A percentile compares a stretch with the other conserved stretches of the same genome.
Evolutionary conservation across 2,113 vertebrate genomes (phyloP).

Genomic region (Salminus brasiliensis): DNA sequence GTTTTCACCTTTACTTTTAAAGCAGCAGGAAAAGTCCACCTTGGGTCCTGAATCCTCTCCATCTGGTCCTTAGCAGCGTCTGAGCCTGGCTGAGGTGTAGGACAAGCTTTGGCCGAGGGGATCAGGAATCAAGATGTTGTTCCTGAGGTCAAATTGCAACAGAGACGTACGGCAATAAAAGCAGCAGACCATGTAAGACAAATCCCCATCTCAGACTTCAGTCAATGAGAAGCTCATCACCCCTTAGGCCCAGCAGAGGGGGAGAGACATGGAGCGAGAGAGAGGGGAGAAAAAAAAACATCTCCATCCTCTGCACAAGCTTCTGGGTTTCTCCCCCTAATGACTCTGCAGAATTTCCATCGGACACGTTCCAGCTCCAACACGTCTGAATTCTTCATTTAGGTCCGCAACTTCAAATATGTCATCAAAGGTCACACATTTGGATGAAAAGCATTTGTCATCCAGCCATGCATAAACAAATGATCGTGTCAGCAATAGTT

Average conservation of each 20-base stretch:
- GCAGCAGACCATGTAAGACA: slow-evolving; percentile 43
- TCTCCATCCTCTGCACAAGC: slow-evolving; percentile 12
- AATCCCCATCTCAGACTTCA: slow-evolving; percentile 40
- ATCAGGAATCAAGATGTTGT: slow-evolving; percentile 36
- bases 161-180: slow-evolving; percentile 38
- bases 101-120: slow-evolving; percentile 18
- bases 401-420: not conserved
- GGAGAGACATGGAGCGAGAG: not conserved
- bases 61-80: not conserved
- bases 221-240: slow-evolving; percentile 44
- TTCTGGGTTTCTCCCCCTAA: slow-evolving; percentile 17
- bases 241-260: slow-evolving; percentile 31
- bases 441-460: not conserved
- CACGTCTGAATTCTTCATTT: not conserved
- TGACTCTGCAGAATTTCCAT: slow-evolving; percentile 14
- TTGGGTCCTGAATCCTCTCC: not conserved
- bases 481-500: not conserved
- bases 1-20: too few species aligned
- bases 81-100: not conserved
- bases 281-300: slow-evolving; percentile 2
- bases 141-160: slow-evolving; percentile 36
- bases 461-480: not conserved
- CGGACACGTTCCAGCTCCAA: not conserved
- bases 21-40: too few species aligned
- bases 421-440: not conserved